phyloP scores from a whole-genome alignment of 1,140 invertebrate species.

The Rhyzopertha dominica region DNA sequence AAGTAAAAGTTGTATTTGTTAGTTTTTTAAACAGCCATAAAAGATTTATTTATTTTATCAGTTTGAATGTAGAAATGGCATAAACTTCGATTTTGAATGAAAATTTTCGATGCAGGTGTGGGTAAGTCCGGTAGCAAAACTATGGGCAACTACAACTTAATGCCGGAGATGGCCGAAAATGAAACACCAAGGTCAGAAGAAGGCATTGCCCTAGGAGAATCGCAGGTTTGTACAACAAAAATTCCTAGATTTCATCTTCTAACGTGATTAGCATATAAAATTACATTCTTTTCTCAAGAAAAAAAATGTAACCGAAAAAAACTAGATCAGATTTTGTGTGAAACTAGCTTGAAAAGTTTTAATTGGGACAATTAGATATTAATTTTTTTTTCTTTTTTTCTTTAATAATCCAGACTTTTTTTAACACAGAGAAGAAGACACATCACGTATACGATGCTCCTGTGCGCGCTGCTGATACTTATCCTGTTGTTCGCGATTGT shows the following conservation, averaged over 20 bases:
- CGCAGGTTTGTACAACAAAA: background rate
- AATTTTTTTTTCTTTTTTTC: no score
- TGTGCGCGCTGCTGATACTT: slow-evolving; percentile 32
- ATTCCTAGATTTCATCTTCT: background rate
- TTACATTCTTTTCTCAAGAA: background rate
- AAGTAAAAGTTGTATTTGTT: slow-evolving; percentile 3
- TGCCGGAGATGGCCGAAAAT: slow-evolving; percentile 19
- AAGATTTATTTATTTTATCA: slow-evolving; percentile 10
- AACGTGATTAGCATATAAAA: no score
- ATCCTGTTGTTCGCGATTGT: slow-evolving; percentile 38
- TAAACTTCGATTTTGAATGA: background rate
- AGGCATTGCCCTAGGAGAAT: background rate
- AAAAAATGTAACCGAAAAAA: background rate
- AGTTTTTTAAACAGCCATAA: background rate
- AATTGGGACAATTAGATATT: no score
- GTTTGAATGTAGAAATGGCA: background rate
- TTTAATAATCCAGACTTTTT: no score
- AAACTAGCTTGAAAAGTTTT: no score
- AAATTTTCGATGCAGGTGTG: background rate
- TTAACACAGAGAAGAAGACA: no score
- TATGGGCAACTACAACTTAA: slow-evolving; percentile 23
- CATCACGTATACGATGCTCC: slow-evolving; percentile 25
- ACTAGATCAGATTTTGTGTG: slow-evolving; percentile 13
- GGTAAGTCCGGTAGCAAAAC: no score
- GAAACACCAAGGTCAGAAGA: slow-evolving; percentile 7